These are phyloP conservation scores for Syritta pipiens DNA, from an alignment of 2,888 invertebrate genomes.

Conservation along the genomic window DNA sequence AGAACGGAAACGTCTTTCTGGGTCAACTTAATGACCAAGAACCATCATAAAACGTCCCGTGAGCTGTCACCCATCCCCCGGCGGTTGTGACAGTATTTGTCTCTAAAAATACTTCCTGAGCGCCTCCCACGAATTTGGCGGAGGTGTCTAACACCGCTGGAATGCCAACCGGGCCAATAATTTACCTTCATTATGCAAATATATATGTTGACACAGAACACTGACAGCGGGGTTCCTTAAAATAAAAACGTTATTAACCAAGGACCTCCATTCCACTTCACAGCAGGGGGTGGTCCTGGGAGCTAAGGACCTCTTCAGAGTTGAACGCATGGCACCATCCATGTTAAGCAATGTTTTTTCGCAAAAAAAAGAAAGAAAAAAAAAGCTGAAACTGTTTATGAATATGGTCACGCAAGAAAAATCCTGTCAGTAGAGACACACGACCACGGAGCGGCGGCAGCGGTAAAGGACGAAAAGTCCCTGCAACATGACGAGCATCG, in stretches of 20 bases:
- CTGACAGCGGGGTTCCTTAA: slow-evolving; percentile 22
- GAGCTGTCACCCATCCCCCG: not conserved
- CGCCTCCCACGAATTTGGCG: not conserved
- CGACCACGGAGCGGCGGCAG: slow-evolving; percentile 9
- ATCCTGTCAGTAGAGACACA: slow-evolving; percentile 37
- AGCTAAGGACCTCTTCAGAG: not conserved
- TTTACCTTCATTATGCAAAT: slow-evolving; percentile 27
- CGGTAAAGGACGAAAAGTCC: slow-evolving; percentile 19
- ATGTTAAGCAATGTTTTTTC: slow-evolving; percentile 30
- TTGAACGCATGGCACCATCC: slow-evolving; percentile 17
- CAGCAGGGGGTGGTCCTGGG: not conserved
- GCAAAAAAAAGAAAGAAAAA: slow-evolving; percentile 10
- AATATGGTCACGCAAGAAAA: slow-evolving; percentile 57
- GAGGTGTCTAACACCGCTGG: not conserved
- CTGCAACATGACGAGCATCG: not conserved
- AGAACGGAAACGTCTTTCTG: slow-evolving; percentile 15
- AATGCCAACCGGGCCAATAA: slow-evolving; percentile 28
- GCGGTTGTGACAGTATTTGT: slow-evolving; percentile 21
- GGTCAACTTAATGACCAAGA: slow-evolving; percentile 19
- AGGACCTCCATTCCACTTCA: slow-evolving; percentile 1
- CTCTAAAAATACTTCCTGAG: slow-evolving; percentile 5
- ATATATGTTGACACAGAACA: slow-evolving; percentile 8
- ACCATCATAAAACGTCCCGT: not conserved
- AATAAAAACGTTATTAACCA: slow-evolving; percentile 49
- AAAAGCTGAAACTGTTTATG: slow-evolving; percentile 37